These are phyloP conservation scores for Atherinosoma microstoma DNA, from an alignment of 2,797 vertebrate species.

Conservation along the genomic window DNA sequence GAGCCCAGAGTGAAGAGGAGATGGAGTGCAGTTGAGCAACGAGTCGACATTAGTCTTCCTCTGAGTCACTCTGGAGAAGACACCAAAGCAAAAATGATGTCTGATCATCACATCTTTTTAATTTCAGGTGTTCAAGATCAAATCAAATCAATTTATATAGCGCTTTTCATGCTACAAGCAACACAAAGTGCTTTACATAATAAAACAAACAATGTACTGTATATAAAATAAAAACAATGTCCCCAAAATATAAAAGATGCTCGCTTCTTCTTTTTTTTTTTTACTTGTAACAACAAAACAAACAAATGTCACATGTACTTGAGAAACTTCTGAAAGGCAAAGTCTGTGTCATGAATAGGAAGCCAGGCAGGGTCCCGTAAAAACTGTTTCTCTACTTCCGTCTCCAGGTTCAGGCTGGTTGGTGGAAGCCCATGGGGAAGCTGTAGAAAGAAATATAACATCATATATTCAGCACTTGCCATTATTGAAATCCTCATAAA, in stretches of 20 bases:
- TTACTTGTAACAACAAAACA: neutral
- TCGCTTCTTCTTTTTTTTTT: neutral
- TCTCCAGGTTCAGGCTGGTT: constrained; percentile 84
- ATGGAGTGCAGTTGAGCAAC: constrained; percentile 78
- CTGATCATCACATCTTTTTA: neutral
- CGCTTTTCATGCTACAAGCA: too few species aligned
- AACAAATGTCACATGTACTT: constrained; percentile 74
- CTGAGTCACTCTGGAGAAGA: constrained; percentile 78
- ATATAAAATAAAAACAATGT: too few species aligned
- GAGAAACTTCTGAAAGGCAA: constrained; percentile 87
- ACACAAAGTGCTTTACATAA: too few species aligned
- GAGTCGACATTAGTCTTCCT: constrained; percentile 80
- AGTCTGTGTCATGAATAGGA: constrained; percentile 88
- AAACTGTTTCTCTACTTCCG: constrained; percentile 88
- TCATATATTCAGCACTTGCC: neutral
- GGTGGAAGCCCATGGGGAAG: constrained; percentile 91
- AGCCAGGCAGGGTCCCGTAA: constrained; percentile 89
- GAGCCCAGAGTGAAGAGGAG: constrained; percentile 87
- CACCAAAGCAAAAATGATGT: constrained; percentile 4
- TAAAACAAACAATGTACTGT: too few species aligned
- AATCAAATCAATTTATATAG: too few species aligned
- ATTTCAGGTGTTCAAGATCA: neutral
- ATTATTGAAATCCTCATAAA: neutral
- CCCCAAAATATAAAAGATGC: too few species aligned
- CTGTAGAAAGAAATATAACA: constrained; percentile 64